Percentiles rank a stretch among this genome's conserved stretches.
Conservation (phyloP, 2,797 vertebrate genomes). For the Poliocrania exsul region DNA sequence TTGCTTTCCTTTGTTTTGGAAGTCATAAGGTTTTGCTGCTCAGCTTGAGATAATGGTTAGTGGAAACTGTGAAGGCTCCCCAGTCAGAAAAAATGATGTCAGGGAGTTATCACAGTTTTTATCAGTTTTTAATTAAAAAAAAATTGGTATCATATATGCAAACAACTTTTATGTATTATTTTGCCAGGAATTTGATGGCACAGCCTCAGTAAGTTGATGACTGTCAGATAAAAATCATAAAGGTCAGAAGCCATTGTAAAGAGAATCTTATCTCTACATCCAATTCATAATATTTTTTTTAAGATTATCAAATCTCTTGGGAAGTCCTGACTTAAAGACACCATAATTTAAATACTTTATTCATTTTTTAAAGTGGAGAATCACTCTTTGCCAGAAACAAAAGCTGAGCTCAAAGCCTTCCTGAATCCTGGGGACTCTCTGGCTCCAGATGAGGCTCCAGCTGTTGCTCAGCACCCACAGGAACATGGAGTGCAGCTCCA, state of each 20-base stretch:
- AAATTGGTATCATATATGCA: background rate
- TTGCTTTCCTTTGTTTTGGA: background rate
- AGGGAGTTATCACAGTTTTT: background rate
- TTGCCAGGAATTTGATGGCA: background rate
- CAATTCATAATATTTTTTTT: background rate
- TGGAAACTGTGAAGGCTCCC: background rate
- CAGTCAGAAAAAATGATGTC: fast-evolving
- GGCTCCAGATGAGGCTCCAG: background rate
- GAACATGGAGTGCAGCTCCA: background rate
- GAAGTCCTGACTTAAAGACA: background rate
- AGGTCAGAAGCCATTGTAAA: background rate
- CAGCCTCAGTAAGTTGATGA: background rate
- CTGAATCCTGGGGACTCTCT: background rate
- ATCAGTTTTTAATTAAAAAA: fast-evolving
- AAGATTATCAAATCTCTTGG: background rate
- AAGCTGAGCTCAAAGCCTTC: background rate
- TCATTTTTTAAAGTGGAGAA: background rate
- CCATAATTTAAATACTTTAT: background rate
- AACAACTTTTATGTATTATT: background rate
- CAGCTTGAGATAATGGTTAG: background rate
- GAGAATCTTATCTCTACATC: background rate
- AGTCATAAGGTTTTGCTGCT: background rate
- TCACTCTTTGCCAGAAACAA: background rate
- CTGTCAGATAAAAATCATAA: background rate
- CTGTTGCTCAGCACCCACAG: background rate